phyloP scores from a whole-genome alignment of 2,797 vertebrate genomes.

The Eurystomus glaucurus region DNA sequence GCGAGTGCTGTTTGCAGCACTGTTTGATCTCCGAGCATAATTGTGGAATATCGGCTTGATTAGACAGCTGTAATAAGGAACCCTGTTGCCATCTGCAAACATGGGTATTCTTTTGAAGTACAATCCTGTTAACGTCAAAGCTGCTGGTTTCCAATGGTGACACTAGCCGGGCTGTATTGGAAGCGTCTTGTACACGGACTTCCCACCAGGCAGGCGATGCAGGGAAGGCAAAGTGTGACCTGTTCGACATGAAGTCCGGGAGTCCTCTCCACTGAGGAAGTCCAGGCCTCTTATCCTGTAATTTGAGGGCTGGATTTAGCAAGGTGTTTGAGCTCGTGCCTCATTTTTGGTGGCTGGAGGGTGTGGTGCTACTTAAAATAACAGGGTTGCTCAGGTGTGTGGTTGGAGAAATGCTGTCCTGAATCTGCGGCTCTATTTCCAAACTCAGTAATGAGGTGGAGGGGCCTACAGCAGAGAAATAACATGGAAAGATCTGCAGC shows the following conservation, averaged over 20 bases:
- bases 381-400: neutral
- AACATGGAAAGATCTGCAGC: neutral
- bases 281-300: neutral
- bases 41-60: neutral
- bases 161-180: conserved; percentile 45
- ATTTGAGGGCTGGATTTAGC: neutral
- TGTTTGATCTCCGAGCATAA: conserved; percentile 31
- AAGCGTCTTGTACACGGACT: conserved; percentile 16
- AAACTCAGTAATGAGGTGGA: neutral
- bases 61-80: conserved; percentile 68
- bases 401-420: neutral
- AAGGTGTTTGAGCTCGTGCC: neutral
- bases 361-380: neutral
- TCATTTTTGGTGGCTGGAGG: neutral
- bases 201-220: conserved; percentile 39
- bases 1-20: neutral
- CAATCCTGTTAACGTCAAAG: conserved; percentile 49
- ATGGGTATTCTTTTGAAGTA: conserved; percentile 47
- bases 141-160: conserved; percentile 67
- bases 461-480: neutral
- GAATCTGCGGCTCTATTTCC: neutral
- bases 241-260: neutral
- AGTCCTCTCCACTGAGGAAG: neutral
- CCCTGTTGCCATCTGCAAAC: conserved; percentile 61
- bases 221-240: neutral